Evolutionary conservation across 2,888 invertebrate species (phyloP).

Genomic region (Lamellibrachia columna): DNA sequence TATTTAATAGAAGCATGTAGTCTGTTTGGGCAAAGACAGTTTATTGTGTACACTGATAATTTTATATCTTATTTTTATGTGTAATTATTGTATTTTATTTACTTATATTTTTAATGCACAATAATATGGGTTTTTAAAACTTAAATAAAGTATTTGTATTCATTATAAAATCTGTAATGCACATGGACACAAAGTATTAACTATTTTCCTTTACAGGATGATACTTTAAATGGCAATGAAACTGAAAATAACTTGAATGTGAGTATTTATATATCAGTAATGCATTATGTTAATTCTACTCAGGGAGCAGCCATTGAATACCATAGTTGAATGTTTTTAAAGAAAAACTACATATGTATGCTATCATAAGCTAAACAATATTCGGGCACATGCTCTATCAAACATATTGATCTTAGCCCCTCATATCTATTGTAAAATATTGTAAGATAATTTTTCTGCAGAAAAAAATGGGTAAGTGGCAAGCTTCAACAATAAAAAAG

Average conservation of each 20-base stretch:
- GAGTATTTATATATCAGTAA: neutral
- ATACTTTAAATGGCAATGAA: neutral
- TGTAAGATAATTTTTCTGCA: neutral
- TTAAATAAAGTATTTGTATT: no score
- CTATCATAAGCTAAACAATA: neutral
- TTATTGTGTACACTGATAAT: no score
- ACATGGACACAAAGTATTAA: neutral
- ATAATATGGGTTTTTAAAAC: no score
- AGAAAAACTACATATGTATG: neutral
- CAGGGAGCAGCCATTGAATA: neutral
- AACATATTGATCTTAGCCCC: neutral
- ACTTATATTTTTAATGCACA: no score
- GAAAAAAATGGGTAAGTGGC: neutral
- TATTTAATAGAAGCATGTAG: no score
- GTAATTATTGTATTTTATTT: no score
- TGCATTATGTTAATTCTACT: neutral
- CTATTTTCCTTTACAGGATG: neutral
- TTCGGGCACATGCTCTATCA: neutral
- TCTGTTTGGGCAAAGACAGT: no score
- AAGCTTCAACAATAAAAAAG: neutral
- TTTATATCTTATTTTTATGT: no score
- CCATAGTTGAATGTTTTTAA: neutral
- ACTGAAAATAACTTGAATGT: neutral
- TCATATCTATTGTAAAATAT: neutral
- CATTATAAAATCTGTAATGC: neutral